Evolutionary conservation across 2,113 vertebrate species (phyloP).

Genomic region (Cavia porcellus): DNA sequence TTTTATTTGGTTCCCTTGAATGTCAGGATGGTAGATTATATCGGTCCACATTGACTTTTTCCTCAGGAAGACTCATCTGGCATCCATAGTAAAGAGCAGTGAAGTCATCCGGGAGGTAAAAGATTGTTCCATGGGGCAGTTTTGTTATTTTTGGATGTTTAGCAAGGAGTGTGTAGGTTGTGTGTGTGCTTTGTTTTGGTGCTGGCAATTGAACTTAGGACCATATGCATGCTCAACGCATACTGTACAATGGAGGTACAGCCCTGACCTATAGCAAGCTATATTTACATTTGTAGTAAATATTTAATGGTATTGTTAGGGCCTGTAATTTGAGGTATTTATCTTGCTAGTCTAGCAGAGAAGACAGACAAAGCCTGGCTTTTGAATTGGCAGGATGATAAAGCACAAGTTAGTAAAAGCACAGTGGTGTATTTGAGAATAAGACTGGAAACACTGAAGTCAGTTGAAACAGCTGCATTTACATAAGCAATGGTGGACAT

Average conservation of each 20-base stretch:
- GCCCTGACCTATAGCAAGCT: neutral
- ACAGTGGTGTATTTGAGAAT: neutral
- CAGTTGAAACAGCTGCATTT: neutral
- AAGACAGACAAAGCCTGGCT: slow-evolving; percentile 7
- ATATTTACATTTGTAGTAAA: neutral
- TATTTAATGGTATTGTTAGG: neutral
- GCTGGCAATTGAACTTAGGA: neutral
- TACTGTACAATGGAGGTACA: neutral
- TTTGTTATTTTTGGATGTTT: slow-evolving; percentile 32
- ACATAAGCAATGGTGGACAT: neutral
- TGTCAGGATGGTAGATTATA: slow-evolving; percentile 46
- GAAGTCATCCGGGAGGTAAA: slow-evolving; percentile 42
- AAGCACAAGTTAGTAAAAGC: neutral
- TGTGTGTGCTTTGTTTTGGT: neutral
- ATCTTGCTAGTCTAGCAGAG: neutral
- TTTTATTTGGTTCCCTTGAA: slow-evolving; percentile 61
- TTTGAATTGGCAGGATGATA: neutral
- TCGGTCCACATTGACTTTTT: slow-evolving; percentile 1
- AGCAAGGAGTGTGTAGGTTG: neutral
- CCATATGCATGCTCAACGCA: neutral
- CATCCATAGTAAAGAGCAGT: neutral
- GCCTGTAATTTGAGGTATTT: slow-evolving; percentile 9
- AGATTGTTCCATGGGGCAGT: neutral
- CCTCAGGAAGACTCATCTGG: slow-evolving; percentile 59
- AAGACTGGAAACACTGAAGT: neutral